Evolutionary conservation across 2,888 invertebrate genomes (phyloP).

Genomic region (Hypomecis punctinalis): DNA sequence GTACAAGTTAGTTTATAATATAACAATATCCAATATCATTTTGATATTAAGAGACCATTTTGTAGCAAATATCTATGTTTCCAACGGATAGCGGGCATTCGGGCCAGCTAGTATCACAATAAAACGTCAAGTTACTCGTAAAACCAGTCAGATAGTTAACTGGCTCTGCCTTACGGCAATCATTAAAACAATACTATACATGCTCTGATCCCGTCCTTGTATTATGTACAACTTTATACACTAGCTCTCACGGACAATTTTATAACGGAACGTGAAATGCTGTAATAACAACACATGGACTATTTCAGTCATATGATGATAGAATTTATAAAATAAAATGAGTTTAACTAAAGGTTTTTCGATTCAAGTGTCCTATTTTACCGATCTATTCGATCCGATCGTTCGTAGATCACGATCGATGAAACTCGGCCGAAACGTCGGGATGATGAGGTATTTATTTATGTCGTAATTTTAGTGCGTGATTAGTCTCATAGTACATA

Average conservation of each 20-base stretch:
- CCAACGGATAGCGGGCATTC: background rate
- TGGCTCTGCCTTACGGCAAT: constrained; percentile 4
- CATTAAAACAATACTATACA: constrained; percentile 6
- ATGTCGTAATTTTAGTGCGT: no score
- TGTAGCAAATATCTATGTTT: background rate
- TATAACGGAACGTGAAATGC: background rate
- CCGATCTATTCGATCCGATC: no score
- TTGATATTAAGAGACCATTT: background rate
- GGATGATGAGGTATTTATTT: no score
- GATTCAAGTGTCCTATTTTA: no score
- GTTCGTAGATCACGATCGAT: no score
- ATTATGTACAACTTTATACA: background rate
- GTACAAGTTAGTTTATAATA: no score
- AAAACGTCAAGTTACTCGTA: constrained; percentile 2
- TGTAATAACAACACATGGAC: background rate
- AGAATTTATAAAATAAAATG: no score
- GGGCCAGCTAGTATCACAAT: background rate
- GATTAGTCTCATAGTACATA: no score
- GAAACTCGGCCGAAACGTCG: no score
- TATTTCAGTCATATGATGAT: no score
- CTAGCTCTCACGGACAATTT: background rate
- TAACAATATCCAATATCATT: no score
- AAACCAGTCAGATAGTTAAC: constrained; percentile 4
- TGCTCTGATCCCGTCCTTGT: background rate
- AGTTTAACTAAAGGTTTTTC: no score